Base-by-base conservation (phyloP, 53 echinoderm and acorn worm genomes). In the Pentamera pediparva region DNA sequence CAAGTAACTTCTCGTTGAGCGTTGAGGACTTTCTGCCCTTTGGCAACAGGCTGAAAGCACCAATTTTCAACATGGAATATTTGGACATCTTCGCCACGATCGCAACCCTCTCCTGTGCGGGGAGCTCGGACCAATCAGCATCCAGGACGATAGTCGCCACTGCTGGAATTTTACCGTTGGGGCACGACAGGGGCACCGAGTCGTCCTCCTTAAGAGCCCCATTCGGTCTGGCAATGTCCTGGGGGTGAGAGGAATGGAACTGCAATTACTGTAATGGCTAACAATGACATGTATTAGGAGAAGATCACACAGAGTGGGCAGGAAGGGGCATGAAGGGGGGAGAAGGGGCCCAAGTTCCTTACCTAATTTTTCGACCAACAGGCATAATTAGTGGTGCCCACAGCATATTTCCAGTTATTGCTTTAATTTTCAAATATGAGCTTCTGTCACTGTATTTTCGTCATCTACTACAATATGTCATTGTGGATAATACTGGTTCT, bases 61-160 rank as follows among this genome's bases (percentile, higher is more conserved):
- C 85, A 61, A 86, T 37, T 27, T 80, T 83, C 26, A 98, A 77
- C 62, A 85, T 82, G 36, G 98, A 91, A 72, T 98, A 92, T 62
- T 85, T 76, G 20, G 98, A 91, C 98, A 98, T 92, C 79, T 91
- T 88, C 21, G 85, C 74, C 9, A 98, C 84, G 13, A 89, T 64
- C 57, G 75, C 63, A 25, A 91, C 72, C 12, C 91, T 87, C 21
- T 86, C 78, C 38, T 76, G 40, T 39, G 88, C 80, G n/a, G 76
- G 49, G 61, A 98, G 65, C 55, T 85, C 75, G 8, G 89, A 80
- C 89, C 91, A 92, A 57, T 98, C 92, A 11, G 98, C 98, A 92
- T 98, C 98, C 25, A 98, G 86, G 49, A 98, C 81, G 81, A 98
- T 88, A 4, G 91, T 83, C 43, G 98, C 98, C 20, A 94, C 81